Evolutionary conservation across 2,113 vertebrate species (phyloP), one percentile per base, ranked within the genome.

Genomic region (Neodontobutis hainanensis): DNA sequence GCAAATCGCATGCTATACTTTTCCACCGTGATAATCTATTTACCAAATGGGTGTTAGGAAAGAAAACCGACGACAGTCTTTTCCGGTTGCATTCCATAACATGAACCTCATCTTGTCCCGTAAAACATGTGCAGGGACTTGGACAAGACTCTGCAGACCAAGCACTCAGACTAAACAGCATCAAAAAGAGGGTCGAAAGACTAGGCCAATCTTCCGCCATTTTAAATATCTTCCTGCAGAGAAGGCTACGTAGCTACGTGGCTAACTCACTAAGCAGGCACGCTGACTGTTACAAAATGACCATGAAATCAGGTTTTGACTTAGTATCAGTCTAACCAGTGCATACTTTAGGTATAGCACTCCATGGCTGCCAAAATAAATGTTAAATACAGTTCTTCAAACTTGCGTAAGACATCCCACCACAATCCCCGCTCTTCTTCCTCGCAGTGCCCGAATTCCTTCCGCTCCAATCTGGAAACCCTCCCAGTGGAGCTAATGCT

Each of bases 41-140:
- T n/a, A n/a, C n/a, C n/a, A n/a, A n/a, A n/a, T n/a, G n/a, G n/a
- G n/a, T n/a, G n/a, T n/a, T n/a, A n/a, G n/a, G n/a, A 58, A 67
- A 59, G 2, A 90, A 88, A 50, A 87, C 73, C 27, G 78, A 9
- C 38, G 85, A 80, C 71, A 93, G 63, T 58, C 85, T 89, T 77
- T 89, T 93, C 63, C 92, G 91, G 68, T 94, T 96, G 69, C 96
- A 97, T 72, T 97, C 95, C 89, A 97, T 59, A 63, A 94, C 60
- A 0, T 65, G 67, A 5, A 60, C 49, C 1, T 63, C 73, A 34
- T 78, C 83, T 19, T 65, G 71, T n/a, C 91, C 84, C 14, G 60
- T 65, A 2, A 85, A 74, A 78, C 95, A 96, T 5, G 92, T 84
- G 66, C 95, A 97, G 1, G 87, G 85, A 78, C 85, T 65, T 4